phyloP scores from a whole-genome alignment of 2,888 invertebrate genomes.

The Meiosimyza decipiens region DNA sequence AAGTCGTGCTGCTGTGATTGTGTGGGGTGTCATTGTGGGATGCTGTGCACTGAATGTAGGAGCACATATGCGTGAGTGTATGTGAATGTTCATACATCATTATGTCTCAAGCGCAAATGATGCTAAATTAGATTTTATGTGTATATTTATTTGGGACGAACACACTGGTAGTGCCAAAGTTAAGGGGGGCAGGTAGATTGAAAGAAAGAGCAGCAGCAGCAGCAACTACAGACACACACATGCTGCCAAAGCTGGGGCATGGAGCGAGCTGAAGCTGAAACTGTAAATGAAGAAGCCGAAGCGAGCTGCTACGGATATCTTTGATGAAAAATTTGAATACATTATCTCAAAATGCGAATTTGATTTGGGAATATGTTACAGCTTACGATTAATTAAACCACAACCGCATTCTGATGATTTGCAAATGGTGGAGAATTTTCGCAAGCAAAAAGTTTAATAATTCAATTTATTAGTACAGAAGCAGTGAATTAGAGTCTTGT shows the following conservation, averaged over 20 bases:
- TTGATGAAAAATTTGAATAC: too few species aligned
- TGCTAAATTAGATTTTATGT: conserved; percentile 31
- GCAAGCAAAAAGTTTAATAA: not conserved
- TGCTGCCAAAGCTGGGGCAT: too few species aligned
- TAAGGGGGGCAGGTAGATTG: too few species aligned
- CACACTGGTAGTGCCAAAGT: not conserved
- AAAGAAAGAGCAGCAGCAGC: too few species aligned
- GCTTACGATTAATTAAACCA: conserved; percentile 14
- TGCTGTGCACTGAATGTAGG: not conserved
- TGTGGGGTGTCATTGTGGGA: not conserved
- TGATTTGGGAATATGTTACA: not conserved
- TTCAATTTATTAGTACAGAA: not conserved
- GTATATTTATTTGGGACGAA: conserved; percentile 19
- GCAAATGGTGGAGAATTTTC: not conserved
- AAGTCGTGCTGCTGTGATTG: not conserved
- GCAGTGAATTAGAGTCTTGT: too few species aligned
- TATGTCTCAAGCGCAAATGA: conserved; percentile 27
- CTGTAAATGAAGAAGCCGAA: too few species aligned
- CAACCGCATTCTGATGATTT: conserved; percentile 10
- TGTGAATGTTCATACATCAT: conserved; percentile 13
- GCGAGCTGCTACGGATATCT: too few species aligned
- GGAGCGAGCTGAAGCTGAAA: too few species aligned
- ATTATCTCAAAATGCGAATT: too few species aligned
- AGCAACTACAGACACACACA: too few species aligned
- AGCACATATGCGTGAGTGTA: not conserved